Conservation (phyloP, 2,113 vertebrate species). For the Calidris pygmaea region DNA sequence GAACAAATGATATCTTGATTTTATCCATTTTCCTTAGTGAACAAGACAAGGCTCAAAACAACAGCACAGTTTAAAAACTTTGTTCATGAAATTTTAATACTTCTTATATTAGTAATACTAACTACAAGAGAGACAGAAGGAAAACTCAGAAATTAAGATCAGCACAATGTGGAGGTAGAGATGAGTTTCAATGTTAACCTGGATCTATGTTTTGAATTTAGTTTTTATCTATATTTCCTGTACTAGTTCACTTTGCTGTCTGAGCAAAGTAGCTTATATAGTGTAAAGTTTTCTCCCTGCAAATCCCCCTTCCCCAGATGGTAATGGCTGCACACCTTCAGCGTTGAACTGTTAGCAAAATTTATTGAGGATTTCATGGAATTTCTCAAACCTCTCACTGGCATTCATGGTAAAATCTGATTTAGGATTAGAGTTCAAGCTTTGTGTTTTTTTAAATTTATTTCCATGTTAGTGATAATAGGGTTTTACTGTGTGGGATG, state of each 20-base stretch:
- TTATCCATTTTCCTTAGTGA: slow-evolving; percentile 20
- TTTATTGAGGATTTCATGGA: background rate
- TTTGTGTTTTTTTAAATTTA: background rate
- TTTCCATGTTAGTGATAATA: background rate
- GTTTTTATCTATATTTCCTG: background rate
- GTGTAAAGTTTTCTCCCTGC: background rate
- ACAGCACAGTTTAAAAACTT: background rate
- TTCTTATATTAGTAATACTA: too few relatives aligned
- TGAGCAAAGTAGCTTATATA: background rate
- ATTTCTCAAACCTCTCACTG: background rate
- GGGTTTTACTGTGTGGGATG: background rate
- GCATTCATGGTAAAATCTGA: background rate
- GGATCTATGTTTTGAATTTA: background rate
- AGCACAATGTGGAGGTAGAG: too few relatives aligned
- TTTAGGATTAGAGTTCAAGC: too few relatives aligned
- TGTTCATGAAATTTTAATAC: background rate
- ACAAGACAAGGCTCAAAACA: background rate
- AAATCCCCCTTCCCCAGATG: background rate
- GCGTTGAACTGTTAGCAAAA: background rate
- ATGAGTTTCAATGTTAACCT: background rate
- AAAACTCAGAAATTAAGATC: too few relatives aligned
- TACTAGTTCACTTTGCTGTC: background rate
- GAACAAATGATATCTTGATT: background rate
- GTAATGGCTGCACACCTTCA: background rate
- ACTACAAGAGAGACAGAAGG: too few relatives aligned